phyloP scores from a whole-genome alignment of 2,113 vertebrate genomes.

The Psilopogon haemacephalus region DNA sequence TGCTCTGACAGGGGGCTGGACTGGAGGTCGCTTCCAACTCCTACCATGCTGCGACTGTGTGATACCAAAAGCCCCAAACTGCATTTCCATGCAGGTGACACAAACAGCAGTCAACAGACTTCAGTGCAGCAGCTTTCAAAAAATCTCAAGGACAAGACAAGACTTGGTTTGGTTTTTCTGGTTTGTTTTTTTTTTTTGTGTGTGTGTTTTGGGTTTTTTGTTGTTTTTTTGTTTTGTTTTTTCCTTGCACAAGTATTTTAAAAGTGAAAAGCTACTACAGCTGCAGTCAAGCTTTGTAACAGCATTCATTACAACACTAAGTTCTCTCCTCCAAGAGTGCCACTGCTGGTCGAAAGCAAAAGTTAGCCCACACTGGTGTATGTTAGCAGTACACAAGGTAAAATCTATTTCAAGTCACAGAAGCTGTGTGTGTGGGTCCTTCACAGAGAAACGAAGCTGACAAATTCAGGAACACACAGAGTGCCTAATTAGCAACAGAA shows the following conservation, averaged over 20 bases:
- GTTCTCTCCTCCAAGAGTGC: neutral
- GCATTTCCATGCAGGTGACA: neutral
- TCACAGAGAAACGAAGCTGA: neutral
- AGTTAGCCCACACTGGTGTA: too few relatives aligned
- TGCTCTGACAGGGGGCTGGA: too few relatives aligned
- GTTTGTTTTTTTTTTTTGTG: neutral
- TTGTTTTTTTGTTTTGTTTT: neutral
- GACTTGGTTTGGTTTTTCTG: neutral
- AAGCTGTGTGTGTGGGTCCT: neutral
- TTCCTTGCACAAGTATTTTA: neutral
- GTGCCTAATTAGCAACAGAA: neutral
- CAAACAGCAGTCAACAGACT: neutral
- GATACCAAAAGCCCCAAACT: neutral
- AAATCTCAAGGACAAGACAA: neutral
- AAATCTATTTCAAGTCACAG: neutral
- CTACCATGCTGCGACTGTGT: too few relatives aligned
- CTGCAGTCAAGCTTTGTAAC: neutral
- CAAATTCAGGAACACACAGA: neutral
- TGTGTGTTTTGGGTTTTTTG: too few relatives aligned
- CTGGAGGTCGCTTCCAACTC: too few relatives aligned
- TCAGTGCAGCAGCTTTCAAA: neutral
- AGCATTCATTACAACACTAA: neutral
- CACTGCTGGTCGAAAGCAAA: neutral
- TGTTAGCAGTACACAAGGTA: neutral
- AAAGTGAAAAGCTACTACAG: neutral